A percentile compares a stretch with the other conserved stretches of the same genome.
Evolutionary conservation across 2,888 invertebrate genomes (phyloP).

Genomic region (Leptinotarsa rubiginosa): DNA sequence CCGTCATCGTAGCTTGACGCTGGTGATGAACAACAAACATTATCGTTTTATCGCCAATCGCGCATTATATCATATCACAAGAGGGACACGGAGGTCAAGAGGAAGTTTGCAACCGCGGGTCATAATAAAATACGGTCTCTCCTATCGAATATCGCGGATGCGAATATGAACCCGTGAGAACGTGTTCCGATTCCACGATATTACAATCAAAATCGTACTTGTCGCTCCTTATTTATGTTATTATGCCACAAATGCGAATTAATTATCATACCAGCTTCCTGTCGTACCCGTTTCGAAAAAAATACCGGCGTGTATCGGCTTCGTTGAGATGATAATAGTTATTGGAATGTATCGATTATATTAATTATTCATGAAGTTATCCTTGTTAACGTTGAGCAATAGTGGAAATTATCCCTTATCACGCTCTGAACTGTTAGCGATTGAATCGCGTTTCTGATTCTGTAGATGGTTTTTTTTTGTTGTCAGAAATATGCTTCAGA

Average conservation of each 20-base stretch:
- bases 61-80: background rate
- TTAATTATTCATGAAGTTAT: background rate
- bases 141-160: conserved; percentile 3
- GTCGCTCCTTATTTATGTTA: conserved; percentile 20
- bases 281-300: background rate
- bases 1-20: background rate
- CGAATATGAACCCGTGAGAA: conserved; percentile 20
- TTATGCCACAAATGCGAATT: conserved; percentile 21
- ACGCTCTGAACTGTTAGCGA: background rate
- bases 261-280: conserved; percentile 16
- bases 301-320: conserved; percentile 4
- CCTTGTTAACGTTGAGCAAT: background rate
- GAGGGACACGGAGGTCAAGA: conserved; percentile 4
- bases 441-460: background rate
- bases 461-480: too few species aligned
- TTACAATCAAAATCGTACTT: conserved; percentile 19
- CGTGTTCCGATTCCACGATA: conserved; percentile 15
- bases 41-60: background rate
- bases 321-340: conserved; percentile 3
- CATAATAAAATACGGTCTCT: conserved; percentile 6
- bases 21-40: background rate
- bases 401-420: background rate
- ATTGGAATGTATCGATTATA: conserved; percentile 5
- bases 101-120: conserved; percentile 6
- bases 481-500: too few species aligned